Evolutionary conservation across 2,888 invertebrate genomes (phyloP).

Genomic region (Bhutanitis thaidina): DNA sequence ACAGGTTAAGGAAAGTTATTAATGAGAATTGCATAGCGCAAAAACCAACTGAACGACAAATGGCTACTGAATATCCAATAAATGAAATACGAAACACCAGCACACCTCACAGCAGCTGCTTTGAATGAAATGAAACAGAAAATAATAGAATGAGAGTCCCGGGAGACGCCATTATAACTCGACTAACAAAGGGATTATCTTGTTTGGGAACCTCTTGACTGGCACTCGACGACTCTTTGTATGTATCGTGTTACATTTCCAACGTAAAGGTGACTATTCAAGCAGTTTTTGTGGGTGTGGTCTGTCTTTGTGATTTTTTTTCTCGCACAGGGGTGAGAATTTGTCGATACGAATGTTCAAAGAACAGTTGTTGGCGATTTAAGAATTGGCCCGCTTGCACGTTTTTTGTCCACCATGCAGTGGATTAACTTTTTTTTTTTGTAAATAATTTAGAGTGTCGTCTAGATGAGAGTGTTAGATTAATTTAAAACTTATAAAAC

Average conservation of each 20-base stretch:
- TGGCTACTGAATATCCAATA: constrained; percentile 55
- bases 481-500: too few species aligned
- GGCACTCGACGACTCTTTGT: constrained; percentile 61
- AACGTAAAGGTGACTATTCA: constrained; percentile 55
- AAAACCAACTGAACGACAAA: constrained; percentile 19
- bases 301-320: constrained; percentile 43
- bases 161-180: constrained; percentile 66
- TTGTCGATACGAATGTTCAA: constrained; percentile 44
- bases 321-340: constrained; percentile 56
- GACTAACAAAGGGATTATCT: constrained; percentile 75
- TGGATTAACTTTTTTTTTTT: too few species aligned
- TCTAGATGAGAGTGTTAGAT: too few species aligned
- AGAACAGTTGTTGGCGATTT: constrained; percentile 30
- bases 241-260: constrained; percentile 68
- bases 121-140: constrained; percentile 65
- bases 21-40: too few species aligned
- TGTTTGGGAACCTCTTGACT: constrained; percentile 78
- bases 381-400: constrained; percentile 20
- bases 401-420: constrained; percentile 12
- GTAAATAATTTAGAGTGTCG: too few species aligned
- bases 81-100: constrained; percentile 65
- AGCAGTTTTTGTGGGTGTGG: constrained; percentile 70
- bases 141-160: constrained; percentile 62
- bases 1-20: too few species aligned
- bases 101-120: constrained; percentile 62